Percentiles rank a stretch among this genome's conserved stretches.
Evolutionary conservation across 2,888 invertebrate species (phyloP).

Genomic region (Odontomyia ornata): DNA sequence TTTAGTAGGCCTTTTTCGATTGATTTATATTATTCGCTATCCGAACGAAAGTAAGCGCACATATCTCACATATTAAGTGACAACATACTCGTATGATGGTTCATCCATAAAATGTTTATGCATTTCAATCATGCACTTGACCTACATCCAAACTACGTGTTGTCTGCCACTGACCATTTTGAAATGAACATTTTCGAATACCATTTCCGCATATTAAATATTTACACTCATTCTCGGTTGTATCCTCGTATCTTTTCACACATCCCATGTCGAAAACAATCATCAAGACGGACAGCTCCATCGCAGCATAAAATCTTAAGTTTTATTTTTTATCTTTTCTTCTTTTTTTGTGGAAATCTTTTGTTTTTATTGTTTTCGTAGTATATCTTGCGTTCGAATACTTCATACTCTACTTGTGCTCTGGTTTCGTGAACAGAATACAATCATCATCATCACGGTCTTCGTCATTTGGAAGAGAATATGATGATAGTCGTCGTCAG

Average conservation of each 20-base stretch:
- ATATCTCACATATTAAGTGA: too few relatives aligned
- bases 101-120: not conserved
- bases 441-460: not conserved
- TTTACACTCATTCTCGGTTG: not conserved
- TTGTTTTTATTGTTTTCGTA: not conserved
- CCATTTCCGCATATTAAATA: not conserved
- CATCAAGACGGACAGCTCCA: not conserved
- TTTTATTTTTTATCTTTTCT: not conserved
- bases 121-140: conserved; percentile 17
- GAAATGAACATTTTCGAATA: not conserved
- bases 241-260: not conserved
- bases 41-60: too few relatives aligned
- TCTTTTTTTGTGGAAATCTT: not conserved
- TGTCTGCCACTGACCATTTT: conserved; percentile 1
- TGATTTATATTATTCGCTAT: too few relatives aligned
- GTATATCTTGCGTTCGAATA: not conserved
- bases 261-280: not conserved
- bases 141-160: not conserved
- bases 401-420: not conserved
- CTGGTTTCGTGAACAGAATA: conserved; percentile 29
- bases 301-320: not conserved
- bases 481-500: conserved; percentile 4
- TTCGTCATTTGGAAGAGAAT: not conserved
- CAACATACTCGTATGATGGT: too few relatives aligned
- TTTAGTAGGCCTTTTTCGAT: too few relatives aligned